Conservation (phyloP, 2,797 vertebrate species). For the Masticophis lateralis region DNA sequence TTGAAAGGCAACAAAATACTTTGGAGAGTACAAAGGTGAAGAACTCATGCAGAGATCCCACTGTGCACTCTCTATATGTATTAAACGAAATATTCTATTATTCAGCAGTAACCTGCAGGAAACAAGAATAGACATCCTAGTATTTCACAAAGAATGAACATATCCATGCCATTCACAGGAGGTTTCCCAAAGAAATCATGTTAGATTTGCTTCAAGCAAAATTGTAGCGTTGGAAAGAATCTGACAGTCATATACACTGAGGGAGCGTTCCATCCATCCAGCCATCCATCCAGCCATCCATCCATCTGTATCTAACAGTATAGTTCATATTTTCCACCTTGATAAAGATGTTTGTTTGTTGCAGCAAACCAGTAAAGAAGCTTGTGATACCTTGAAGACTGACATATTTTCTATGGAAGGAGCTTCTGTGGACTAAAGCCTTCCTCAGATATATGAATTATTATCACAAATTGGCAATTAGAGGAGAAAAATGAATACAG, state of each 20-base stretch:
- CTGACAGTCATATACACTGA: neutral
- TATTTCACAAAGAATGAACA: neutral
- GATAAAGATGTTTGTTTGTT: neutral
- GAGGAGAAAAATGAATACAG: neutral
- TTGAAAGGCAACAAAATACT: neutral
- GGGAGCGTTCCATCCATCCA: neutral
- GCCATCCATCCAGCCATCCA: neutral
- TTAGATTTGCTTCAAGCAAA: neutral
- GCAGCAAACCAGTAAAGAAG: neutral
- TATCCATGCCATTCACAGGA: neutral
- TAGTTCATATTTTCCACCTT: neutral
- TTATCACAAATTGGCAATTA: neutral
- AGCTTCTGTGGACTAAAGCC: neutral
- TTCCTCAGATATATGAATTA: neutral
- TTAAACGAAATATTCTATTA: neutral
- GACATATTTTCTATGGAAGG: neutral
- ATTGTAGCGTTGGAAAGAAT: neutral
- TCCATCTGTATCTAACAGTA: neutral
- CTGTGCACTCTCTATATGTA: neutral
- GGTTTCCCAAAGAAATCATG: neutral
- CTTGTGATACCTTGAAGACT: neutral
- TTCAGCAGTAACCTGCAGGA: neutral
- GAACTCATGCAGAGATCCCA: neutral
- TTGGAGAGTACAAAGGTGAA: neutral
- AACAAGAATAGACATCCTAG: neutral